Base-by-base conservation (phyloP, 2,888 invertebrate genomes). In the Ochropleura plecta region DNA sequence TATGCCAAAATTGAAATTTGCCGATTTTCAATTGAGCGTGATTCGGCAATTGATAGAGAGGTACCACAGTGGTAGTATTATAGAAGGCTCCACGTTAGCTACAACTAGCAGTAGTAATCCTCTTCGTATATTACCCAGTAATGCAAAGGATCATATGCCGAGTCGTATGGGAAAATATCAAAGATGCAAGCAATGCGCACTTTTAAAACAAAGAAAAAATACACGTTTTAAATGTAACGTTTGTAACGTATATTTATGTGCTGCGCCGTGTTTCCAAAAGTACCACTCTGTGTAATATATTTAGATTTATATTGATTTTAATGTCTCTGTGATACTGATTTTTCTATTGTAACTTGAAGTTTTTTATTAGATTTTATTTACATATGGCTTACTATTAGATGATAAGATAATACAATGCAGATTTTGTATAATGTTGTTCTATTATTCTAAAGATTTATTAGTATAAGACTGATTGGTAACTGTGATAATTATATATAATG, bases 351-450 rank as follows among this genome's bases (percentile, higher is more conserved):
- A 71, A 71, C 71, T 71, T 71, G 71, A 71, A 71, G 71, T 71
- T 71, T 71, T 71, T 64, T 64, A 71, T 71, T 71, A 71, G 71
- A 71, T 71, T 71, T 71, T 71, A 71, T 71, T 71, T 71, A 71
- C 71, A 71, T 64, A 64, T 64, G 71, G 71, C 71, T 71, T 71
- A 71, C 71, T 70, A 70, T 70, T 70, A 70, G 70, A 70, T 70
- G 70, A 70, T 70, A 70, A 70, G 70, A 70, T 70, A 70, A 70
- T 64, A 70, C 70, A 70, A 70, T 65, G 71, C 64, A 71, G 71
- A 71, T 71, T 71, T 72, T 70, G 69, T 70, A 70, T 70, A 70
- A 70, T 70, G 59, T 70, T 70, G 69, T 70, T 70, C 69, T 70
- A 70, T 70, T 70, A 70, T 70, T 70, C 69, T 60, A 70, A 70